Evolutionary conservation across 2,113 vertebrate species (phyloP).

Genomic region (Acanthochromis polyacanthus): DNA sequence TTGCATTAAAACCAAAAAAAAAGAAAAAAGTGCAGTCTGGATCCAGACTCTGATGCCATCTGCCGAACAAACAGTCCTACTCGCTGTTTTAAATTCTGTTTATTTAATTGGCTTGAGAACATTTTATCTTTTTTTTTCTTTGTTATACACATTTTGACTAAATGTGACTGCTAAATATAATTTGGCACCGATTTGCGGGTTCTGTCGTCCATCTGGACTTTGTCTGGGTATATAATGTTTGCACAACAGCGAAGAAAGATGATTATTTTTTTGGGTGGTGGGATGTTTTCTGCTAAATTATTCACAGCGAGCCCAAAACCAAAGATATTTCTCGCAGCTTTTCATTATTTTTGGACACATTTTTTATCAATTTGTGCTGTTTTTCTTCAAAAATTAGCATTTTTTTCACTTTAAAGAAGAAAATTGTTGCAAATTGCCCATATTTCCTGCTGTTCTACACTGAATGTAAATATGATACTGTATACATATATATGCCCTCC

Average conservation of each 20-base stretch:
- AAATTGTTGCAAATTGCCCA: no score
- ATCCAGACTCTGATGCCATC: conserved; percentile 44
- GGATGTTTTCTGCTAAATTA: neutral
- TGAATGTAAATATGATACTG: no score
- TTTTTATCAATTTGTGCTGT: no score
- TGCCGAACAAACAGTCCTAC: conserved; percentile 29
- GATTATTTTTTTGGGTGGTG: no score
- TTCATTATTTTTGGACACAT: no score
- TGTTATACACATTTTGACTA: conserved; percentile 20
- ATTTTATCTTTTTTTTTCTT: conserved; percentile 2
- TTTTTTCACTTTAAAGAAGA: no score
- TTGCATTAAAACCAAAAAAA: conserved; percentile 1
- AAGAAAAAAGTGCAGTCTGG: conserved; percentile 19
- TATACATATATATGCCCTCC: neutral
- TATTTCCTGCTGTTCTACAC: no score
- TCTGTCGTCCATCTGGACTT: neutral
- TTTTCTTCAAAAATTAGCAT: no score
- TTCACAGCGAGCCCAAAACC: neutral
- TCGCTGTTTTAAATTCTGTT: conserved; percentile 24
- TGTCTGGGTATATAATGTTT: neutral
- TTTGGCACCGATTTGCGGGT: neutral
- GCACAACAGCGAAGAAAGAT: no score
- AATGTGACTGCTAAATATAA: conserved; percentile 5
- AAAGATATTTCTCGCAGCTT: no score
- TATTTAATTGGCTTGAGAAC: conserved; percentile 27